Base-by-base conservation (phyloP, 2,113 vertebrate genomes). In the Beaufortia kweichowensis region DNA sequence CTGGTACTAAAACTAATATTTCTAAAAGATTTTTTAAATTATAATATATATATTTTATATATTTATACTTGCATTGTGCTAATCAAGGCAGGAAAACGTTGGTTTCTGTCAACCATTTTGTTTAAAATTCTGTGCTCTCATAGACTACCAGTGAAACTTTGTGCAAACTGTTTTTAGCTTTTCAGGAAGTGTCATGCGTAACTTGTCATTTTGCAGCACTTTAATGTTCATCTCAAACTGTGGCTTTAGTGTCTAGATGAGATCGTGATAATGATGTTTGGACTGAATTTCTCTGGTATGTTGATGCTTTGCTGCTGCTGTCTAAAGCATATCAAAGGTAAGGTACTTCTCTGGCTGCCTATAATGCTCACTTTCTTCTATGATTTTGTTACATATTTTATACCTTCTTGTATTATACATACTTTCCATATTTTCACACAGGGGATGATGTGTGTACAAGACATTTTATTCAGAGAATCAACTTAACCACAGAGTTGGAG, bases 281-380 rank as follows among this genome's bases (percentile, higher is more conserved):
- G 3, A 17, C 24, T 17, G 33, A 24, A 2, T 56, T 33, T 53
- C 10, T 64, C 28, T 29, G 9, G 6, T 56, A 2, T 67, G 14
- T 63, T 28, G 56, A 21, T 74, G 31, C 28, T 78, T 35, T 67
- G 70, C 43, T 56, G 53, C 26, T 24, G 26, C 10, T 23, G 53
- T 46, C 19, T 73, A 43, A 3, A 46, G 15, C 31, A n/a, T 48
- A 26, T 26, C 4, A 56, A 41, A 53, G 80, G 80, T 82, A 67
- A 78, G 71, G 48, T 11, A 1, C 1, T 26, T 48, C 12, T 64
- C 26, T n/a, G 41, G 29, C 48, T 29, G 28, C 17, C 17, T 56
- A 5, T 11, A 39, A 3, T 35, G 19, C 8, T 39, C 10, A 7
- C 8, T 39, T 39, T 39, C 35, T 39, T 39, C 8, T 2, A 39